phyloP scores from a whole-genome alignment of 2,888 invertebrate species.

The Sphecodes monilicornis region DNA sequence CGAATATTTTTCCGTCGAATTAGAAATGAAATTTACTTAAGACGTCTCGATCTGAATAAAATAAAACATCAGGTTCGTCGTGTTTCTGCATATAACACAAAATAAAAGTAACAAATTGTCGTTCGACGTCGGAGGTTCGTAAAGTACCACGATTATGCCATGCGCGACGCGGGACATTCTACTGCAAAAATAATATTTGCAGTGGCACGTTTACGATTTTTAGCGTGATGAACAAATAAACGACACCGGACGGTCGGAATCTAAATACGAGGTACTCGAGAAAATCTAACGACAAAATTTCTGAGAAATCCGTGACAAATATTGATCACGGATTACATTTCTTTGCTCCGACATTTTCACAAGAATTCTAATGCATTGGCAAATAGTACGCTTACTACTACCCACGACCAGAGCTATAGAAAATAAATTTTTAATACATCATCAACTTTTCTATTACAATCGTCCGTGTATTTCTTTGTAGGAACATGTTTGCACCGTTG shows the following conservation, averaged over 20 bases:
- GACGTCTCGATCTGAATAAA: background rate
- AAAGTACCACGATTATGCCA: background rate
- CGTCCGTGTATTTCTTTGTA: background rate
- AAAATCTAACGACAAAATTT: background rate
- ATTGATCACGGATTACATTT: background rate
- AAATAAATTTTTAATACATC: background rate
- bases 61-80: background rate
- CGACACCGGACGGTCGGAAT: background rate
- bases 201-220: background rate
- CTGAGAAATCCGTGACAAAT: background rate
- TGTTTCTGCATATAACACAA: background rate
- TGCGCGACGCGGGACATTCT: background rate
- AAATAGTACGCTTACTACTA: background rate
- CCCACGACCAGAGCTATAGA: background rate
- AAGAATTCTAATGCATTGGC: background rate
- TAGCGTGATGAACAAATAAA: background rate
- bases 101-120: background rate
- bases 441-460: background rate
- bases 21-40: background rate
- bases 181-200: slow-evolving; percentile 3
- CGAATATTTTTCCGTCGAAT: background rate
- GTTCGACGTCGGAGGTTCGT: background rate
- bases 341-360: background rate
- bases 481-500: background rate
- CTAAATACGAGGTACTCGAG: background rate